Percentiles rank a stretch among this genome's conserved stretches.
Conservation (phyloP, 2,797 vertebrate genomes). For the Cynodonichthys magdalenae region DNA sequence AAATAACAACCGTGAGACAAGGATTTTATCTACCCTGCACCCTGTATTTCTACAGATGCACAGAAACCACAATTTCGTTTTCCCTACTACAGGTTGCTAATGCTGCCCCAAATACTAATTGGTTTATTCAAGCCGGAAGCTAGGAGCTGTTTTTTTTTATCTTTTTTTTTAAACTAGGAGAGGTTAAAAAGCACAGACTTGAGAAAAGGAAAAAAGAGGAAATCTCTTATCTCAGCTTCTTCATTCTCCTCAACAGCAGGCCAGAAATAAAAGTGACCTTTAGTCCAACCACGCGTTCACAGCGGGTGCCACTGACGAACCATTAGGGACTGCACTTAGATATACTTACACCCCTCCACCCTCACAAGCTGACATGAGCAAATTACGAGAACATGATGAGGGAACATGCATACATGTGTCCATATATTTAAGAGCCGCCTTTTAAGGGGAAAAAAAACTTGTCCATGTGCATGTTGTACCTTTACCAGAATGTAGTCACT, state of each 20-base stretch:
- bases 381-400: slow-evolving; percentile 26
- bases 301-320: slow-evolving; percentile 52
- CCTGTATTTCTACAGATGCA: slow-evolving; percentile 19
- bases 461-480: not conserved
- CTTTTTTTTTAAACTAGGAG: not conserved
- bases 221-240: slow-evolving; percentile 47
- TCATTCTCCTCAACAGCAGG: slow-evolving; percentile 56
- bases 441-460: not conserved
- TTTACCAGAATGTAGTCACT: slow-evolving; percentile 3
- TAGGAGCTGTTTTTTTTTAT: slow-evolving; percentile 4
- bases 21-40: slow-evolving; percentile 41
- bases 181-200: slow-evolving; percentile 31
- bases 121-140: slow-evolving; percentile 45
- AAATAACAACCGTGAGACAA: slow-evolving; percentile 40
- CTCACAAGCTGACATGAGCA: slow-evolving; percentile 22
- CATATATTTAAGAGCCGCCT: not conserved
- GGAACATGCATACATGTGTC: not conserved
- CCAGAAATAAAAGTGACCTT: slow-evolving; percentile 73
- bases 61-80: slow-evolving; percentile 29
- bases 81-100: slow-evolving; percentile 41
- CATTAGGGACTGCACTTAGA: slow-evolving; percentile 60
- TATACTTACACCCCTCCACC: slow-evolving; percentile 36
- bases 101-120: slow-evolving; percentile 41
- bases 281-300: slow-evolving; percentile 59
- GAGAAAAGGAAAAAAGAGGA: slow-evolving; percentile 27